Conservation (phyloP, 2,113 vertebrate genomes). For the Typhlomys cinereus region DNA sequence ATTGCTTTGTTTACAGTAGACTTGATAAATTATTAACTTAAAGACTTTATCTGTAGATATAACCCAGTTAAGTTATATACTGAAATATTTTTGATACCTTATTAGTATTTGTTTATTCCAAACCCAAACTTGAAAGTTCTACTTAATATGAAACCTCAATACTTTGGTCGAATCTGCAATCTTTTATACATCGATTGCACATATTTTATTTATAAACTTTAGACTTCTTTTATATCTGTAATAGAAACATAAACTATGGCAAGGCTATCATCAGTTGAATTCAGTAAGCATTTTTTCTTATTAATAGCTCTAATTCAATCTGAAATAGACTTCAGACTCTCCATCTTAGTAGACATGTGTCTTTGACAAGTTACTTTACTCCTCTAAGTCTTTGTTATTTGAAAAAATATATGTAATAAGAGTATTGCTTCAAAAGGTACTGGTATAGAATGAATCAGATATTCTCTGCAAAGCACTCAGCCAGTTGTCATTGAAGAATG, state of each 20-base stretch:
- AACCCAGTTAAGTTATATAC: neutral
- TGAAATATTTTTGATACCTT: constrained; percentile 43
- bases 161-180: constrained; percentile 33
- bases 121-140: constrained; percentile 44
- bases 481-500: neutral
- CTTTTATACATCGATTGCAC: constrained; percentile 37
- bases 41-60: neutral
- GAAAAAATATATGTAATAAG: constrained; percentile 40
- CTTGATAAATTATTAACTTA: constrained; percentile 40
- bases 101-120: constrained; percentile 45
- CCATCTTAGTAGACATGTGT: neutral
- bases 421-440: constrained; percentile 3
- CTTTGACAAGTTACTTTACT: constrained; percentile 45
- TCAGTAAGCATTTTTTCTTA: constrained; percentile 56
- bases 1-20: constrained; percentile 52
- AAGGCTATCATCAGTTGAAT: constrained; percentile 25
- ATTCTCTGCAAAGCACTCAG: neutral
- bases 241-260: neutral
- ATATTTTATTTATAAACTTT: constrained; percentile 42
- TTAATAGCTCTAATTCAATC: constrained; percentile 43
- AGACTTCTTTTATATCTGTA: neutral
- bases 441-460: neutral
- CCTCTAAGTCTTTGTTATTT: constrained; percentile 45
- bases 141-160: constrained; percentile 49
- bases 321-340: constrained; percentile 39